Base-by-base conservation (phyloP, 37 sponge, comb jelly and placozoan genomes). In the Beroe forskalii region DNA sequence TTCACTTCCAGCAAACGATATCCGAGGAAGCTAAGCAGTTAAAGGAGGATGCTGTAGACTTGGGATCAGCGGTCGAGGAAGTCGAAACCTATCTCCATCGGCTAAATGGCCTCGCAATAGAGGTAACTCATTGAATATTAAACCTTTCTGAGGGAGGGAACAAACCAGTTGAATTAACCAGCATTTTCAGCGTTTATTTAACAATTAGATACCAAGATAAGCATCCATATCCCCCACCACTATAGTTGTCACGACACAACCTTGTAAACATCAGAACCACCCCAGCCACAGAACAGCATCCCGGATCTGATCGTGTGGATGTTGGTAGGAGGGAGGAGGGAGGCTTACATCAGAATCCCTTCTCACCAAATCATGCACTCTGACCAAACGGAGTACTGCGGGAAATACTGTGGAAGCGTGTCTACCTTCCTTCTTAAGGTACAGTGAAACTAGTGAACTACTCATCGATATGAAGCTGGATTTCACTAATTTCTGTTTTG, bases 241-340 rank as follows among this genome's bases (percentile, higher is more conserved):
- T n/a, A n/a, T n/a, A n/a, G n/a, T n/a, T n/a, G n/a, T n/a, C n/a
- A n/a, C n/a, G n/a, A n/a, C n/a, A n/a, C n/a, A n/a, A n/a, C n/a
- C n/a, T n/a, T n/a, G n/a, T n/a, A n/a, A n/a, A n/a, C n/a, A n/a
- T n/a, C n/a, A n/a, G n/a, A n/a, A n/a, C 25, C 66, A 4, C 60
- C 40, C 6, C 67, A 97, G 97, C 95, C 97, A 31, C 99, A 99
- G 90, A 96, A 95, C 94, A 89, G 92, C 48, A 67, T 99, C 24
- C 99, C 99, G 66, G 99, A 99, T 91, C 93, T 99, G 23, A 92
- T 99, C 30, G 92, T 99, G n/a, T 99, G 99, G 99, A 99, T 99
- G 99, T 64, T 99, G 90, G 91, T 95, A 24, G 95, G 92, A 19
- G 91, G 92, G 36, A 92, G 94, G 41, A 89, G 99, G 27, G 94